A percentile compares a stretch with the other conserved stretches of the same genome.
These are phyloP conservation scores for Omphaloscelis lunosa DNA, from an alignment of 2,888 invertebrate genomes.

Conservation along the genomic window DNA sequence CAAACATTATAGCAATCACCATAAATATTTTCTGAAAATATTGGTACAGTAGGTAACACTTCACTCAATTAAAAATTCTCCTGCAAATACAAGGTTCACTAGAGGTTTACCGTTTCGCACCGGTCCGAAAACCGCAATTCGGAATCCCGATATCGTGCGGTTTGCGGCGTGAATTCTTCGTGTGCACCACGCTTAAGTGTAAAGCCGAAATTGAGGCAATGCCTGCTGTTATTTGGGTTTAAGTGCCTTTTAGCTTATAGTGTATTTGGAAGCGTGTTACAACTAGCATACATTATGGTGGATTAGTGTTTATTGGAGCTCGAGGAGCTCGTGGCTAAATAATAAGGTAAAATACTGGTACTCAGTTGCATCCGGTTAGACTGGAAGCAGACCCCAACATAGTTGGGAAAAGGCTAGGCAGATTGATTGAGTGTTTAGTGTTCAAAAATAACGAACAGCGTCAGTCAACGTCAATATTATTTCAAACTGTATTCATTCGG, in stretches of 20 bases:
- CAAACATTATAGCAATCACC: neutral
- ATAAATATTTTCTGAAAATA: neutral
- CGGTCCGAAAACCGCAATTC: constrained; percentile 37
- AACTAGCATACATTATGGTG: too few relatives aligned
- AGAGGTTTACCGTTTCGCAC: constrained; percentile 5
- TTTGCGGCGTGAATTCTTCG: constrained; percentile 44
- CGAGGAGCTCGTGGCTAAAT: too few relatives aligned
- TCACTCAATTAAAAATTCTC: neutral
- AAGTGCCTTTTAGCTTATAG: neutral
- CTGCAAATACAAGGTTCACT: neutral
- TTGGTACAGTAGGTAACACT: neutral
- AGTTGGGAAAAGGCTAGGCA: too few relatives aligned
- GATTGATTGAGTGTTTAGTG: too few relatives aligned
- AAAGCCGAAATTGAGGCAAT: constrained; percentile 21
- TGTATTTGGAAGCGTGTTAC: neutral
- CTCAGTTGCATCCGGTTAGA: too few relatives aligned
- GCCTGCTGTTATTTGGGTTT: neutral
- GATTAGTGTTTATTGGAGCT: neutral
- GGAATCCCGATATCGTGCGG: constrained; percentile 42
- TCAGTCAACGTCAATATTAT: neutral
- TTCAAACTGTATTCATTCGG: too few relatives aligned
- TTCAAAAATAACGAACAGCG: too few relatives aligned
- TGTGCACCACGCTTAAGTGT: constrained; percentile 33
- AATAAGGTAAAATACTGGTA: too few relatives aligned
- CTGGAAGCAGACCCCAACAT: too few relatives aligned